Base-by-base conservation (phyloP, 2,888 invertebrate species). In the Dasypolia templi region DNA sequence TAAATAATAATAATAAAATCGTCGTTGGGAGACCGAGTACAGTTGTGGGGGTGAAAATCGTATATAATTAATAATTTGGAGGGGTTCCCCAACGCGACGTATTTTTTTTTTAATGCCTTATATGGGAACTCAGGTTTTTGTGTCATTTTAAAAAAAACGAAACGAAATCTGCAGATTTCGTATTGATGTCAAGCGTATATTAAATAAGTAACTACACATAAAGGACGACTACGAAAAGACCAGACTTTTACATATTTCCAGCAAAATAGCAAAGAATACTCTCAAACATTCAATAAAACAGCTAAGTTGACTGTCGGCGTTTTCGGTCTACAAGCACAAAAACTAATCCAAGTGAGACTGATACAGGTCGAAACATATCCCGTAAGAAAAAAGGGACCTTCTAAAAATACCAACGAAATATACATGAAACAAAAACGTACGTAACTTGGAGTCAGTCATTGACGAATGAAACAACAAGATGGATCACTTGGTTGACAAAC, bases 391-490 rank as follows among this genome's bases (percentile, higher is more conserved):
- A 72, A 79, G 44, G 55, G 46, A 56, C 44, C 22, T 19, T 42
- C 62, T 32, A 39, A 58, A 80, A 75, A 80, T 68, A 76, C 58
- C 46, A 29, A 68, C 22, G 51, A 46, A 73, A 77, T 55, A 78
- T 66, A 81, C 64, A 76, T 78, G 72, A 78, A 87, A 81, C 84
- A 82, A 85, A 78, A 83, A 75, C 66, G 72, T 61, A 84, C 86
- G 86, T 86, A 82, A 82, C 77, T 83, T 66, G 58, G 68, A 81
- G 75, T 65, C 76, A 83, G 88, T 83, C 88, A 87, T 88, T 93
- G 93, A 92, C 90, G 92, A 93, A 94, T 93, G 93, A 91, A 89
- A 86, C 86, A 51, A 63, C 87, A 93, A 94, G 94, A 94, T 92
- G 90, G 92, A 94, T 94, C 80, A 91, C 86, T 84, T 82, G 80